phyloP scores from a whole-genome alignment of 2,113 vertebrate genomes.

The Engystomops pustulosus region DNA sequence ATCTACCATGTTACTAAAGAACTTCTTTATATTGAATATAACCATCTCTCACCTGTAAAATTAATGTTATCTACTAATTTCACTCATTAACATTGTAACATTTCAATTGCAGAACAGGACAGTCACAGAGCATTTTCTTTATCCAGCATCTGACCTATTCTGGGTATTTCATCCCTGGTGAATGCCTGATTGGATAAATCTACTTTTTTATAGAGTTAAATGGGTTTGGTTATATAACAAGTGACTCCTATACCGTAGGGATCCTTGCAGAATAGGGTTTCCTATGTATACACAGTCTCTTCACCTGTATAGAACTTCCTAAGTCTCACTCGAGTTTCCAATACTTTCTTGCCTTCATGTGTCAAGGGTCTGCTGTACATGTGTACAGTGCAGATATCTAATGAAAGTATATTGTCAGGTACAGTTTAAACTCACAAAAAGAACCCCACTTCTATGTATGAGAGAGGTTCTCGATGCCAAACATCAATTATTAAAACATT shows the following conservation, averaged over 20 bases:
- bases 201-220: not conserved
- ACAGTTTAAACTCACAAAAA: conserved; percentile 20
- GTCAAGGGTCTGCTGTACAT: conserved; percentile 12
- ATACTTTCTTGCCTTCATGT: not conserved
- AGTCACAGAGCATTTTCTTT: not conserved
- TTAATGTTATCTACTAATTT: not conserved
- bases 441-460: conserved; percentile 16
- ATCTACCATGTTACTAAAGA: not conserved
- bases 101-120: not conserved
- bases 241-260: conserved; percentile 20
- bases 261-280: not conserved
- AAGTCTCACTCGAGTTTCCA: not conserved
- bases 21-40: not conserved
- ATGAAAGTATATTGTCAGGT: not conserved
- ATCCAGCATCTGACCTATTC: not conserved
- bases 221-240: conserved; percentile 26
- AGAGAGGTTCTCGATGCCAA: conserved; percentile 41
- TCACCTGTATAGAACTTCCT: conserved; percentile 4
- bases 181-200: conserved; percentile 1
- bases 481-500: conserved; percentile 58
- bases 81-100: not conserved
- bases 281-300: not conserved
- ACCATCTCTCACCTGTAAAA: not conserved
- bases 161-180: not conserved
- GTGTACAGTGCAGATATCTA: not conserved